Base-by-base conservation (phyloP, 2,888 invertebrate genomes). In the Parasteatoda lunata region DNA sequence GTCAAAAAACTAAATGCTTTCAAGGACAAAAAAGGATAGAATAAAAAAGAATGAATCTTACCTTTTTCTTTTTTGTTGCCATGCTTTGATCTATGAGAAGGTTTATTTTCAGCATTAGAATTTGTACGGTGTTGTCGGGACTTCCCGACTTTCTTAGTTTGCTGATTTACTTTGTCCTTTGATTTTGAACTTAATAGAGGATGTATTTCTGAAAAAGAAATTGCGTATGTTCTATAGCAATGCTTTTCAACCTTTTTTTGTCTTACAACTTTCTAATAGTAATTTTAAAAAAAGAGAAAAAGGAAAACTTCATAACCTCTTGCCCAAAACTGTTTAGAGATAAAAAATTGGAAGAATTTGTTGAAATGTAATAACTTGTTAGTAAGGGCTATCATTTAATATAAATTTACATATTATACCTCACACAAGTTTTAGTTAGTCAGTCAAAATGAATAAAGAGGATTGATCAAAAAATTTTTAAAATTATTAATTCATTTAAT, bases 101-200 rank as follows among this genome's bases (percentile, higher is more conserved):
- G 54, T 81, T 88, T 88, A n/a, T 72, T 76, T 65, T 84, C 88
- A 4, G 84, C 77, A 47, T 77, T 72, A 5, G 83, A 70, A 47
- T 66, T 69, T 30, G 64, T 75, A 13, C 84, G 71, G 65, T 80
- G 88, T 47, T 84, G 84, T 54, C 84, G 80, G 45, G 77, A 71
- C 65, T 84, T 82, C 47, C 88, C 84, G 52, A 75, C 45, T 64
- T 81, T 88, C 52, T 75, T 80, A 9, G 75, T 49, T 48, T 80
- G 88, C 51, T 79, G 88, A 71, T 84, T 81, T n/a, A 83, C 88
- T 78, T 88, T 88, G 52, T 88, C 88, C 75, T 64, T 81, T 65
- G 88, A 77, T 78, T 88, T 88, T n/a, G 82, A 66, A 84, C 71
- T 84, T n/a, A 89, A 64, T 5, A 89, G 48, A 15, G 89, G 89